A percentile compares a stretch with the other conserved stretches of the same genome.
Conservation (phyloP, 2,113 vertebrate species). For the Oryzias javanicus region DNA sequence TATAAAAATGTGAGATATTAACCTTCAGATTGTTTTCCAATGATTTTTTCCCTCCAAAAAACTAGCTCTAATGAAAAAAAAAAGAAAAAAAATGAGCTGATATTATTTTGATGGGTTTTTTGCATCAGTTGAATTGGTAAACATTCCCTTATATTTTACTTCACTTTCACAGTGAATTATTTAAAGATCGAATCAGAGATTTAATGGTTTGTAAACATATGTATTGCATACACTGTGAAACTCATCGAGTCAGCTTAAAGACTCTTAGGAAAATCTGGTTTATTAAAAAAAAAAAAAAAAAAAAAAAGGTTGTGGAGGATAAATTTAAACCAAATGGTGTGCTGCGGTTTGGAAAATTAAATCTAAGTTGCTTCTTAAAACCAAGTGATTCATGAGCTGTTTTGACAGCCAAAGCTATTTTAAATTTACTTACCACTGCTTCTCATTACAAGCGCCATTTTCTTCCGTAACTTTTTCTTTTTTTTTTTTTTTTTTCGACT, state of each 20-base stretch:
- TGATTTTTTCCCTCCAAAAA: too few species aligned
- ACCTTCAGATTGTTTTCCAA: too few species aligned
- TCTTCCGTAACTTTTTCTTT: slow-evolving; percentile 15
- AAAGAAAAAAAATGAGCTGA: neutral
- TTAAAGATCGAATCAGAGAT: neutral
- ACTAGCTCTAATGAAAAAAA: neutral
- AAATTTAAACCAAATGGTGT: slow-evolving; percentile 14
- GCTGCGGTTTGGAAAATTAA: slow-evolving; percentile 2
- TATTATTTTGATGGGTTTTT: neutral
- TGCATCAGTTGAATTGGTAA: neutral
- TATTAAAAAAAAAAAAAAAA: slow-evolving; percentile 16
- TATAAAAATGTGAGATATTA: too few species aligned
- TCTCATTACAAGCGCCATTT: slow-evolving; percentile 21
- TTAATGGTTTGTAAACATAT: slow-evolving; percentile 20
- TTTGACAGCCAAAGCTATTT: slow-evolving; percentile 27
- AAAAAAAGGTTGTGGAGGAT: neutral
- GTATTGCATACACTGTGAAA: slow-evolving; percentile 9
- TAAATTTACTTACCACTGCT: slow-evolving; percentile 26
- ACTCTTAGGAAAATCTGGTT: slow-evolving; percentile 7
- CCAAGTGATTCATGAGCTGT: slow-evolving; percentile 13
- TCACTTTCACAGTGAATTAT: slow-evolving; percentile 1
- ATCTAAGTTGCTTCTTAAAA: slow-evolving; percentile 25
- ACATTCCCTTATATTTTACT: neutral
- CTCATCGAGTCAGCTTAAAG: slow-evolving; percentile 1
- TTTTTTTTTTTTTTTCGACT: slow-evolving; percentile 30